A percentile compares a stretch with the other conserved stretches of the same genome.
Conservation (phyloP, 2,888 invertebrate genomes). For the Coremacera marginata region DNA sequence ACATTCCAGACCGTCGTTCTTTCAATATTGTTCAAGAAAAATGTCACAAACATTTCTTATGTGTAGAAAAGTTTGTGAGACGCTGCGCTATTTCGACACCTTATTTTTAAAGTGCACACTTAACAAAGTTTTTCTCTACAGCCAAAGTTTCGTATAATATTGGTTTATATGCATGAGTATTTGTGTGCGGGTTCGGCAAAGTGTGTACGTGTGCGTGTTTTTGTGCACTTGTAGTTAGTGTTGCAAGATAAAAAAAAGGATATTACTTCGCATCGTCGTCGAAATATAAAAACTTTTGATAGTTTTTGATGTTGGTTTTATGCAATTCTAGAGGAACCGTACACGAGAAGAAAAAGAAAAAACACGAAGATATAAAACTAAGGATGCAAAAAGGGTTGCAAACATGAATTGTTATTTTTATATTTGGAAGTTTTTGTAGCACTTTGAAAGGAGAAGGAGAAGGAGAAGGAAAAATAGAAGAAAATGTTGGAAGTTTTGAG, state of each 20-base stretch:
- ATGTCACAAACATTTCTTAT: too few species aligned
- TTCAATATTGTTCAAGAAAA: too few species aligned
- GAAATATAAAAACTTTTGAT: constrained; percentile 32
- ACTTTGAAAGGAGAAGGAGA: constrained; percentile 31
- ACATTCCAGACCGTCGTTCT: too few species aligned
- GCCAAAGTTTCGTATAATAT: constrained; percentile 3
- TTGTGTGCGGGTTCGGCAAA: background rate
- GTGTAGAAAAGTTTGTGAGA: background rate
- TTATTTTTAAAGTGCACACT: constrained; percentile 25
- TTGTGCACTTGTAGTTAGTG: background rate
- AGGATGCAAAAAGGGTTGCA: constrained; percentile 45
- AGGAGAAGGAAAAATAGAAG: constrained; percentile 10
- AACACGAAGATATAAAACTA: constrained; percentile 23
- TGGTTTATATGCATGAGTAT: constrained; percentile 12
- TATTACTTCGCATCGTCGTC: constrained; percentile 13
- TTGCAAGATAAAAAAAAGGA: background rate
- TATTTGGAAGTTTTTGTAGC: constrained; percentile 28
- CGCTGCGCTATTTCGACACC: constrained; percentile 7
- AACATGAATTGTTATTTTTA: constrained; percentile 50
- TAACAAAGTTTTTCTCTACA: constrained; percentile 17
- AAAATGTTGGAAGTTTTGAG: constrained; percentile 40
- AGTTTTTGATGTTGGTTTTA: constrained; percentile 33
- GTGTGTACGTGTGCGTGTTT: background rate
- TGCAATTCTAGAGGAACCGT: constrained; percentile 16
- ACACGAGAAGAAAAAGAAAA: background rate